Evolutionary conservation across 2,888 invertebrate genomes (phyloP), one percentile per base, ranked within the genome.

Genomic region (Agonopterix heracliana): DNA sequence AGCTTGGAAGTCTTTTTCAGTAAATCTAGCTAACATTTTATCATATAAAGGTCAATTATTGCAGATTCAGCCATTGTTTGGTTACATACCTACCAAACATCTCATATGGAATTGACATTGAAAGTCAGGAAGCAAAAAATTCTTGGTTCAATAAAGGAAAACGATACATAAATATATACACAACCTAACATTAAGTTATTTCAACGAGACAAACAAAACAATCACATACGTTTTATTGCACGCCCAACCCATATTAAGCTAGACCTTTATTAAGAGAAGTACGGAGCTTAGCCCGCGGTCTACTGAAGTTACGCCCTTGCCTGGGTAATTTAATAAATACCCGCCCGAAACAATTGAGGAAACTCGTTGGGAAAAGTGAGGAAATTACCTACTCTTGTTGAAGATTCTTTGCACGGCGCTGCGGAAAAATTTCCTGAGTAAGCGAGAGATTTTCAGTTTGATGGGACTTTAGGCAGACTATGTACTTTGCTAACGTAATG

Each of bases 321-420:
- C 71, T 66, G 71, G 71, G 79, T 80, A 81, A 81, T 86, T 83
- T 84, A 82, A 85, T 85, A 84, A 85, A 81, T 81, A 79, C 78
- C 74, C 73, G 57, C 59, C 70, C 67, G 66, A 69, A 75, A 71
- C 78, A 73, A 73, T 82, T 76, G 76, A 72, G 80, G 75, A 76
- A 79, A 78, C 71, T 71, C 59, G 56, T 56, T 60, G 69, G 68
- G 63, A 65, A 65, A 69, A 69, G 65, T 61, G 61, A 58, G 68
- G 68, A 73, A 71, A 72, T 71, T 74, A 66, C 68, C 55, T 55
- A 54, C 48, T 51, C 53, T 46, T 10, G 41, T 13, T 7, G 17
- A 38, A 41, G 12, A 41, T 34, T n/a, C 38, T 46, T 41, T 46
- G 46, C 41, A 46, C 41, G n/a, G 9, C 46, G 41, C 46, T 41